Conservation (phyloP, 2,888 invertebrate species). For the Ypsolopha scabrella region DNA sequence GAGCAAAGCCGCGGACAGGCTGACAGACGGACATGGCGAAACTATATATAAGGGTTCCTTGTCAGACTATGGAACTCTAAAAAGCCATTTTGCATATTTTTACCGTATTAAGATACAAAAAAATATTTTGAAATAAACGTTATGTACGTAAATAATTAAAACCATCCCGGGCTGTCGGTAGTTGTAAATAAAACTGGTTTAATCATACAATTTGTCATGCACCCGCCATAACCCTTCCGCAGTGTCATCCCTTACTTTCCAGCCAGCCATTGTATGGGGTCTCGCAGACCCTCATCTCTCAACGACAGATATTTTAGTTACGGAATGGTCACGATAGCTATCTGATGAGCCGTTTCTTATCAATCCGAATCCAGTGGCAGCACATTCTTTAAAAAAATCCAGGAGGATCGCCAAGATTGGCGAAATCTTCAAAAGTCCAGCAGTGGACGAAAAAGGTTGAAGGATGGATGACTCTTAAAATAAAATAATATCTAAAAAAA, state of each 20-base stretch:
- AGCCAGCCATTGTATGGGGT: slow-evolving; percentile 69
- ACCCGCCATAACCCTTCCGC: slow-evolving; percentile 84
- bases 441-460: too few relatives aligned
- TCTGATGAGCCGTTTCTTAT: slow-evolving; percentile 24
- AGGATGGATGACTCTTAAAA: too few relatives aligned
- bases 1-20: too few relatives aligned
- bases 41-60: too few relatives aligned
- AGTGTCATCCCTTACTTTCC: slow-evolving; percentile 75
- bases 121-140: slow-evolving; percentile 23
- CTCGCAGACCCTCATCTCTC: slow-evolving; percentile 40
- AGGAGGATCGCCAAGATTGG: too few relatives aligned
- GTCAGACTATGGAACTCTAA: too few relatives aligned
- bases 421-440: too few relatives aligned
- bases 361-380: slow-evolving; percentile 16
- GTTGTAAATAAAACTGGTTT: slow-evolving; percentile 78
- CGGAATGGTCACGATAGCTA: slow-evolving; percentile 46
- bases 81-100: too few relatives aligned
- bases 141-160: slow-evolving; percentile 34
- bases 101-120: too few relatives aligned
- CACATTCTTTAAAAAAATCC: too few relatives aligned
- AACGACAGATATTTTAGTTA: slow-evolving; percentile 61
- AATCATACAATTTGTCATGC: slow-evolving; percentile 83
- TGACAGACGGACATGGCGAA: too few relatives aligned
- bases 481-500: too few relatives aligned
- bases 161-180: slow-evolving; percentile 91